Conservation (phyloP, 2,113 vertebrate species). For the Rhombomys opimus region DNA sequence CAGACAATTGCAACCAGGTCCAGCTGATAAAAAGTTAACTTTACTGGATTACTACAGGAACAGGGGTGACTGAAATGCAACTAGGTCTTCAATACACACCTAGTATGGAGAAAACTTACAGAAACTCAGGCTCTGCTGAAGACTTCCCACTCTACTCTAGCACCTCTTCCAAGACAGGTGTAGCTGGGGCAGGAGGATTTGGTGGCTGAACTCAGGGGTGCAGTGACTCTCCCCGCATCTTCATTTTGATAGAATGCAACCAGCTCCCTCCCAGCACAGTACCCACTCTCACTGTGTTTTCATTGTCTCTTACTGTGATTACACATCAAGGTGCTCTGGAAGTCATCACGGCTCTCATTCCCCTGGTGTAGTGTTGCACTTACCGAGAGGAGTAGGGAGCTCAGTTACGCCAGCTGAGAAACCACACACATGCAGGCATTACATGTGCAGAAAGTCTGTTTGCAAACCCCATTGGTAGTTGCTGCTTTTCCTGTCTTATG, state of each 20-base stretch:
- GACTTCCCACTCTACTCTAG: not conserved
- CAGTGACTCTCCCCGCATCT: not conserved
- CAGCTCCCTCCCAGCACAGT: not conserved
- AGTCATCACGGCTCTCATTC: not conserved
- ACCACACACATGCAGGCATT: not conserved
- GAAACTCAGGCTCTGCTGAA: not conserved
- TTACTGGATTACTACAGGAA: not conserved
- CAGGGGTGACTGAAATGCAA: not conserved
- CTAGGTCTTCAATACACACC: not conserved
- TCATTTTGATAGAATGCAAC: not conserved
- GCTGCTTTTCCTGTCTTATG: not conserved
- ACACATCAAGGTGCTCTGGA: not conserved
- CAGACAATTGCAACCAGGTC: not conserved
- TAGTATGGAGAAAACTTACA: not conserved
- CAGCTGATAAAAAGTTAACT: not conserved
- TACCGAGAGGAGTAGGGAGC: not conserved
- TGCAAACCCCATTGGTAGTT: not conserved
- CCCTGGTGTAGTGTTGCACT: not conserved
- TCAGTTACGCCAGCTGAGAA: not conserved
- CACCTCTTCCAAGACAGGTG: not conserved
- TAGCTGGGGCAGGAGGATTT: not conserved
- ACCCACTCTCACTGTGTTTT: no score
- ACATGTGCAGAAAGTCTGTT: not conserved
- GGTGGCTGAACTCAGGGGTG: not conserved
- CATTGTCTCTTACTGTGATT: not conserved